Conservation (phyloP, 2,113 vertebrate genomes). For the Megaceryle maxima region DNA sequence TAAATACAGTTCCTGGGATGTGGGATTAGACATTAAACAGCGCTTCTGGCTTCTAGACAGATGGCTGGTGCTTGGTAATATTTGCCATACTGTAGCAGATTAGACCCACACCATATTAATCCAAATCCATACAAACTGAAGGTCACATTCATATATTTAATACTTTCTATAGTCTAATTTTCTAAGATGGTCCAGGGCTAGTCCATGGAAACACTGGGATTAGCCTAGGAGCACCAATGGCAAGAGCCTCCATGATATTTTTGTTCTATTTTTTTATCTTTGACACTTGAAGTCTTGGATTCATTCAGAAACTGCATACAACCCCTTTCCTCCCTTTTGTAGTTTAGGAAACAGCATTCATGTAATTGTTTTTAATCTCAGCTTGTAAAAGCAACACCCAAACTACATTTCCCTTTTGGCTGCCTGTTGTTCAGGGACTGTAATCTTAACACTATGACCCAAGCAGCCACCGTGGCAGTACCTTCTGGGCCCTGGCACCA, state of each 20-base stretch:
- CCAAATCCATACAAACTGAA: not conserved
- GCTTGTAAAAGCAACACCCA: not conserved
- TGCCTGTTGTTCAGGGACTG: not conserved
- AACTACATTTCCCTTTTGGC: not conserved
- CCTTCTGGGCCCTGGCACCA: not conserved
- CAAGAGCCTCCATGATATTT: not conserved
- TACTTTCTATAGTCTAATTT: not conserved
- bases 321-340: accelerated
- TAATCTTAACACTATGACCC: not conserved
- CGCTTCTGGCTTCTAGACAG: not conserved
- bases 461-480: not conserved
- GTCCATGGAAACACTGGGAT: not conserved
- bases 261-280: not conserved
- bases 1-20: not conserved
- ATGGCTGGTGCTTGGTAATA: not conserved
- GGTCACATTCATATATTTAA: not conserved
- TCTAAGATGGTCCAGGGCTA: not conserved
- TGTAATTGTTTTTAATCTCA: not conserved
- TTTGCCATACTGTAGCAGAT: accelerated
- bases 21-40: not conserved
- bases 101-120: not conserved
- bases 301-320: not conserved
- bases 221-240: not conserved
- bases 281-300: not conserved
- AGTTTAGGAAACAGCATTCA: not conserved